phyloP scores from a whole-genome alignment of 1,140 invertebrate species.

The Matsumurasca onukii region DNA sequence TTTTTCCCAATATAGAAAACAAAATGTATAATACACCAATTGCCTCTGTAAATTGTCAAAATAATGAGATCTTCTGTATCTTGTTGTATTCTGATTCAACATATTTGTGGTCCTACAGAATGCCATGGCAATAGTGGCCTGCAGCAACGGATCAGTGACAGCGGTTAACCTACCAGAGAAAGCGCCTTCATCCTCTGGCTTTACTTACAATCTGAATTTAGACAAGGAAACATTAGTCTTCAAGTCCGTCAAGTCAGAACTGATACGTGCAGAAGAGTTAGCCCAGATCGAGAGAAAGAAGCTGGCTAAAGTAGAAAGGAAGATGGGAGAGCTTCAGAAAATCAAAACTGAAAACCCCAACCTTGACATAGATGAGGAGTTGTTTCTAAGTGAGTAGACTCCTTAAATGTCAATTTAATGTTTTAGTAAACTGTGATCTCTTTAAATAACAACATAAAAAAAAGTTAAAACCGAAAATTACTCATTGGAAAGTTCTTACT shows the following conservation, averaged over 20 bases:
- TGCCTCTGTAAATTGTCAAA: too few relatives aligned
- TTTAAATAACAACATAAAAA: neutral
- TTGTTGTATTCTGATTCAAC: too few relatives aligned
- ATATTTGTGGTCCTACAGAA: too few relatives aligned
- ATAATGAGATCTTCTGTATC: too few relatives aligned
- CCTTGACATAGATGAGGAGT: slow-evolving; percentile 58
- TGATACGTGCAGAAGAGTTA: slow-evolving; percentile 52
- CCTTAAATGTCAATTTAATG: neutral
- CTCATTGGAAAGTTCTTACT: neutral
- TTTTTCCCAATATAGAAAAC: too few relatives aligned
- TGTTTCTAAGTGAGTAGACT: slow-evolving; percentile 51
- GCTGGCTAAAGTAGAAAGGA: slow-evolving; percentile 54
- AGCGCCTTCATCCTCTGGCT: neutral
- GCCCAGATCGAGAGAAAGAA: slow-evolving; percentile 50
- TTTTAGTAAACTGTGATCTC: neutral
- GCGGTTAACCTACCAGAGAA: slow-evolving; percentile 12
- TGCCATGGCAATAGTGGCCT: slow-evolving; percentile 9
- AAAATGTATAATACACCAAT: too few relatives aligned
- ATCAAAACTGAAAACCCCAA: slow-evolving; percentile 56
- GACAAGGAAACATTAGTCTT: slow-evolving; percentile 46
- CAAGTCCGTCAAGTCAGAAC: slow-evolving; percentile 58
- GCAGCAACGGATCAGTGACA: neutral
- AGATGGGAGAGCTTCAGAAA: slow-evolving; percentile 55
- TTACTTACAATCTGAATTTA: neutral
- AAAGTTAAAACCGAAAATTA: neutral